These are phyloP conservation scores for Darevskia mixta DNA, from an alignment of 2,797 vertebrate species.

Conservation along the genomic window DNA sequence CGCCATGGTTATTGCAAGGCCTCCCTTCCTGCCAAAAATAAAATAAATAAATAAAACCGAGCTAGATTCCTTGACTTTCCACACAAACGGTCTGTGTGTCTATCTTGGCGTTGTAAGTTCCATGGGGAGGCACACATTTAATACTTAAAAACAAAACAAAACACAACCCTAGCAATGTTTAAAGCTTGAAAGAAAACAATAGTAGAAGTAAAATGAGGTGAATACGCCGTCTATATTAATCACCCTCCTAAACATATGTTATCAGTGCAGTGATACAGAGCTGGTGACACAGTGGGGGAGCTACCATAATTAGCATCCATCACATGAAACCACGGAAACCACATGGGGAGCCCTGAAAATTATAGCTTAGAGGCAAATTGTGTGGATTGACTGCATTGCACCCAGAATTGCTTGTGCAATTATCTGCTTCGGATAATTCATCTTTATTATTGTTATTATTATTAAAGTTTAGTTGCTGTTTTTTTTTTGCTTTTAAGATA, in stretches of 20 bases:
- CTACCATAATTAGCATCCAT: conserved; percentile 6
- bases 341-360: accelerated
- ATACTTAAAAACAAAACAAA: conserved; percentile 21
- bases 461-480: no score
- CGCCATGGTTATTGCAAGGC: conserved; percentile 63
- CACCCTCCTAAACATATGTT: conserved; percentile 3
- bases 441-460: not conserved
- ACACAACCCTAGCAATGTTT: conserved; percentile 27
- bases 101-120: conserved; percentile 46
- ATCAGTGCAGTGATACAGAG: conserved; percentile 5
- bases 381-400: not conserved
- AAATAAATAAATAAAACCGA: conserved; percentile 28
- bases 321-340: not conserved
- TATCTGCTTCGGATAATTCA: not conserved
- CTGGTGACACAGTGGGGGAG: not conserved
- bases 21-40: conserved; percentile 25
- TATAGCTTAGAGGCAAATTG: accelerated
- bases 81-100: conserved; percentile 56
- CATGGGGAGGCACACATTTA: conserved; percentile 49
- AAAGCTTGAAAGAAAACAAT: conserved; percentile 44
- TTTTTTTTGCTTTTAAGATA: no score
- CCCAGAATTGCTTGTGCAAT: not conserved
- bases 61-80: conserved; percentile 60
- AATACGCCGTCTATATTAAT: conserved; percentile 22
- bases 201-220: conserved; percentile 34